A percentile compares a stretch with the other conserved stretches of the same genome.
Evolutionary conservation across 1,140 invertebrate species (phyloP).

Genomic region (Aphelinus atriplicis): DNA sequence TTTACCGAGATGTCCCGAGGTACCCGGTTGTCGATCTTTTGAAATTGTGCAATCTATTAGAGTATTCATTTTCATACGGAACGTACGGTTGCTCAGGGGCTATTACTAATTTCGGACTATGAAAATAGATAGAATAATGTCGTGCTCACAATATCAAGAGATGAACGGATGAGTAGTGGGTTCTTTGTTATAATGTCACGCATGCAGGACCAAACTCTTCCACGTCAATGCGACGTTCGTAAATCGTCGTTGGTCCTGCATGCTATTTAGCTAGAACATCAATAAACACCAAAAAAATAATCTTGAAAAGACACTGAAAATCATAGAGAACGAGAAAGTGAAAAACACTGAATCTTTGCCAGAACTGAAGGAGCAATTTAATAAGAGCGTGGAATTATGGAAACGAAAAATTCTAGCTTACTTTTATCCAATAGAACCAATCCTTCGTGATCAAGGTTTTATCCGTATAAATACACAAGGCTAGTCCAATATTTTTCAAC

Average conservation of each 20-base stretch:
- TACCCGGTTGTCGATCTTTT: not conserved
- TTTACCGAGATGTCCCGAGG: no score
- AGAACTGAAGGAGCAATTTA: not conserved
- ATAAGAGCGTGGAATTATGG: no score
- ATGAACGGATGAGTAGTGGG: not conserved
- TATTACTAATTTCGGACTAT: no score
- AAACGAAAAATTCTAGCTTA: no score
- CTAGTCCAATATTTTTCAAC: no score
- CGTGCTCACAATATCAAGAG: not conserved
- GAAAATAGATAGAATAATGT: no score
- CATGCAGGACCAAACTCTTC: constrained; percentile 20
- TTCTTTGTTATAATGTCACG: constrained; percentile 3
- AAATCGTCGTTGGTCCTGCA: constrained; percentile 18
- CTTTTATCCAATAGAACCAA: no score
- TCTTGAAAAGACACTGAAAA: constrained; percentile 18
- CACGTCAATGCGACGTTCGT: not conserved
- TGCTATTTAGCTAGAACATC: constrained; percentile 9
- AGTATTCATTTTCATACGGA: no score
- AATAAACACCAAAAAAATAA: constrained; percentile 25
- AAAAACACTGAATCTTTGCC: constrained; percentile 13
- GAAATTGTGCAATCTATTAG: not conserved
- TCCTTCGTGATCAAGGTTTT: no score
- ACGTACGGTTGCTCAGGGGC: no score
- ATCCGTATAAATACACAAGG: no score
- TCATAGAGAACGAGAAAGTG: not conserved